These are phyloP conservation scores for Tachycineta bicolor DNA, from an alignment of 2,113 vertebrate genomes.

Conservation along the genomic window DNA sequence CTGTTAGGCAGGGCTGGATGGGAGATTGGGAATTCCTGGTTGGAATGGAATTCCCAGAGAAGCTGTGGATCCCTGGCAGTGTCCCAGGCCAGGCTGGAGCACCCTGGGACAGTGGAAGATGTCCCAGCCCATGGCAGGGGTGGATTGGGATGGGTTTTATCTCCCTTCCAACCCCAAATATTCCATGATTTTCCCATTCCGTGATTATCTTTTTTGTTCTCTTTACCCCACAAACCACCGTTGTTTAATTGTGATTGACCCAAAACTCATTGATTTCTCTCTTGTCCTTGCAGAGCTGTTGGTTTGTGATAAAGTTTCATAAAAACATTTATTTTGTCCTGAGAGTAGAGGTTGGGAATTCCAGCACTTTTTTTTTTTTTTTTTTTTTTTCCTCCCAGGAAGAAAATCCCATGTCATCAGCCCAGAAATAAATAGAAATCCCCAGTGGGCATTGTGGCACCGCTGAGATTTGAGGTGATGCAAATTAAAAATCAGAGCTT, in stretches of 20 bases:
- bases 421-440: background rate
- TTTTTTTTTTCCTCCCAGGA: background rate
- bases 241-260: background rate
- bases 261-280: background rate
- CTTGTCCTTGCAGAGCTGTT: background rate
- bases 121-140: background rate
- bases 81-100: background rate
- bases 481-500: accelerated
- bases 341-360: background rate
- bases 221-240: accelerated
- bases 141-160: background rate
- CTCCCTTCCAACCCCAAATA: background rate
- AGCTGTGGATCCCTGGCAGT: background rate
- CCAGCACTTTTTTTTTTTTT: background rate
- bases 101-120: accelerated
- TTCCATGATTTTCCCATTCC: background rate
- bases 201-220: background rate
- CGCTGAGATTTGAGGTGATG: background rate
- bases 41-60: background rate
- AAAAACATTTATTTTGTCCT: background rate
- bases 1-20: background rate
- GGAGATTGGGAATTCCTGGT: background rate
- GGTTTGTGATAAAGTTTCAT: background rate
- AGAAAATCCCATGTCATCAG: background rate
- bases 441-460: background rate